A percentile compares a stretch with the other conserved stretches of the same genome.
Evolutionary conservation across 2,797 vertebrate genomes (phyloP).

Genomic region (Hypotaenidia okinawae): DNA sequence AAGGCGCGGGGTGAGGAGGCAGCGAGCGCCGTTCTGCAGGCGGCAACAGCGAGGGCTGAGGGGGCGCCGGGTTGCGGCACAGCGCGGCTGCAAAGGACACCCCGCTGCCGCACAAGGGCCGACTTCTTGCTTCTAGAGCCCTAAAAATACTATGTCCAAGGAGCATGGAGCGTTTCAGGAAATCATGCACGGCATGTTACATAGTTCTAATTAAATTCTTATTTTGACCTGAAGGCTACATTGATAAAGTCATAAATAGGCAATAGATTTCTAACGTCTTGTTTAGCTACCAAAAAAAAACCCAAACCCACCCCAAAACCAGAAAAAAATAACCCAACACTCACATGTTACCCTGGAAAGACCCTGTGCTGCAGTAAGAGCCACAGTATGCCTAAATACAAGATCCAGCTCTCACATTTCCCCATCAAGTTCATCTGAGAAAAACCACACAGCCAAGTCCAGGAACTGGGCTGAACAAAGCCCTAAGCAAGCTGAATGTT

Average conservation of each 20-base stretch:
- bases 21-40: background rate
- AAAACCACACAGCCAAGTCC: background rate
- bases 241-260: background rate
- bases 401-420: fast-evolving
- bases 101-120: background rate
- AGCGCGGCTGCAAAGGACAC: background rate
- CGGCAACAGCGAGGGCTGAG: fast-evolving
- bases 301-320: background rate
- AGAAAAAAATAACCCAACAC: too few relatives aligned
- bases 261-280: background rate
- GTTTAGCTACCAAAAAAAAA: background rate
- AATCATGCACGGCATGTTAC: fast-evolving
- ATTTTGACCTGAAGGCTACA: background rate
- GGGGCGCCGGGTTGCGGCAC: background rate
- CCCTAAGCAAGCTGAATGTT: background rate
- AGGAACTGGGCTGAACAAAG: background rate
- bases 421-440: too few relatives aligned
- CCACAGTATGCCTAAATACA: fast-evolving
- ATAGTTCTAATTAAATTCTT: background rate
- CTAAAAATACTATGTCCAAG: background rate
- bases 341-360: background rate
- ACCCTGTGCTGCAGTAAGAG: background rate
- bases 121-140: background rate
- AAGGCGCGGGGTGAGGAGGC: background rate
- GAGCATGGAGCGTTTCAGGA: background rate